phyloP scores from a whole-genome alignment of 2,797 vertebrate species.

The Muraenolepis orangiensis region DNA sequence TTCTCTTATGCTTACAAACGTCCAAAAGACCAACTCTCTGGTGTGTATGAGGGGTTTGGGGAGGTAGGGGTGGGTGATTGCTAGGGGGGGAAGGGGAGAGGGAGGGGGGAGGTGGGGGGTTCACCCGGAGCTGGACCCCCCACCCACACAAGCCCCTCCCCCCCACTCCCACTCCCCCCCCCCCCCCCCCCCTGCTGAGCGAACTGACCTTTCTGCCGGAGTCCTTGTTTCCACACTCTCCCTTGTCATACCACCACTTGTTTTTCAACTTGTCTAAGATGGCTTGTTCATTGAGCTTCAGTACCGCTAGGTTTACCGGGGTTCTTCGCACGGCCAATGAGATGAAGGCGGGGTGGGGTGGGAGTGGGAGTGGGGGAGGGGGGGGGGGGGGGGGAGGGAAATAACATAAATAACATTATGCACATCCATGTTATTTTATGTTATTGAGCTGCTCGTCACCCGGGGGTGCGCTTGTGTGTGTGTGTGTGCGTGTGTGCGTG shows the following conservation, averaged over 20 bases:
- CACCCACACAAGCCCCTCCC: no score
- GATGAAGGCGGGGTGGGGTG: constrained; percentile 34
- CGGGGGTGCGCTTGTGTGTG: constrained; percentile 20
- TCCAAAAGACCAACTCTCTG: neutral
- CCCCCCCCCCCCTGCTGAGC: neutral
- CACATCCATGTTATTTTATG: constrained; percentile 98
- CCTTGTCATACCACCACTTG: constrained; percentile 99
- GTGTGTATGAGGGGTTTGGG: constrained; percentile 1
- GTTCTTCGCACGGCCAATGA: constrained; percentile 84
- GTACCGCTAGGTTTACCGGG: constrained; percentile 99
- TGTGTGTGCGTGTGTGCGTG: neutral
- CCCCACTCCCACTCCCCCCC: no score
- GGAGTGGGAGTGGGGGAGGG: constrained; percentile 26
- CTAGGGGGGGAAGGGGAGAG: no score
- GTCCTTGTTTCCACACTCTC: constrained; percentile 99
- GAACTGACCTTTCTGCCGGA: constrained; percentile 99
- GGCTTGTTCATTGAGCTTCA: constrained; percentile 99
- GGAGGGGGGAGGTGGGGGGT: no score
- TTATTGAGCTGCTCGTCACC: constrained; percentile 78
- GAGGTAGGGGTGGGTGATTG: neutral
- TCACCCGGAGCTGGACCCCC: no score
- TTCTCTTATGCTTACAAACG: constrained; percentile 2
- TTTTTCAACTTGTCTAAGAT: constrained; percentile 99
- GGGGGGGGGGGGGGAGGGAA: constrained; percentile 67
- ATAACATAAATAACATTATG: constrained; percentile 99